phyloP scores from a whole-genome alignment of 2,113 vertebrate genomes.

The Probosciger aterrimus region DNA sequence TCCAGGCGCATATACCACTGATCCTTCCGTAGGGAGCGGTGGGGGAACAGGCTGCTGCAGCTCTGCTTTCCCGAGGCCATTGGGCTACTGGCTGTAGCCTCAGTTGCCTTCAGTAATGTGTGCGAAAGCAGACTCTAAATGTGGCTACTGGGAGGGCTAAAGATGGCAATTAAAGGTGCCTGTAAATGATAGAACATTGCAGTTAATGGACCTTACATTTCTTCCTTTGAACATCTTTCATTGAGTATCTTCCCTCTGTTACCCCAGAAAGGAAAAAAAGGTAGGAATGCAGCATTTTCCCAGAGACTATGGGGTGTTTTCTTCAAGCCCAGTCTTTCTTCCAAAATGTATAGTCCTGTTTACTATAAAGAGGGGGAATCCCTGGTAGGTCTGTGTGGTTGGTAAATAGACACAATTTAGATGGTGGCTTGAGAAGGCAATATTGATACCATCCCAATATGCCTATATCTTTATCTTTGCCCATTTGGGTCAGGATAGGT shows the following conservation, averaged over 20 bases:
- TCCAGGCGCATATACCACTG: neutral
- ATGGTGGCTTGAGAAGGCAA: neutral
- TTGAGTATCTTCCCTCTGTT: neutral
- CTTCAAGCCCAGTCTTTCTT: neutral
- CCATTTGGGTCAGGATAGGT: neutral
- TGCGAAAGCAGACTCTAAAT: neutral
- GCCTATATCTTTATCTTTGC: neutral
- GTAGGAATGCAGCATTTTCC: neutral
- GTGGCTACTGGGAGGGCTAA: neutral
- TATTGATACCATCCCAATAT: neutral
- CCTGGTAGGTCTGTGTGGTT: neutral
- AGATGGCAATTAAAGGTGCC: neutral
- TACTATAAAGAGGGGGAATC: neutral
- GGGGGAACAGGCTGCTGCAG: neutral
- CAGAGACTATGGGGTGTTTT: neutral
- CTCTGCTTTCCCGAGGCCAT: neutral
- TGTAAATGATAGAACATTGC: neutral
- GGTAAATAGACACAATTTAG: neutral
- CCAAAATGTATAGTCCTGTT: neutral
- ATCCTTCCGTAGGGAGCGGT: neutral
- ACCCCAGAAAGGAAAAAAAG: neutral
- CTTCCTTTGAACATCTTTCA: neutral
- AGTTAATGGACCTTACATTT: neutral
- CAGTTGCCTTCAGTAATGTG: rapidly evolving
- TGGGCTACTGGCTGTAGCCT: neutral